A percentile compares a stretch with the other conserved stretches of the same genome.
These are phyloP conservation scores for Drosophila parvula DNA, from an alignment of 1,140 invertebrate species.

Conservation along the genomic window DNA sequence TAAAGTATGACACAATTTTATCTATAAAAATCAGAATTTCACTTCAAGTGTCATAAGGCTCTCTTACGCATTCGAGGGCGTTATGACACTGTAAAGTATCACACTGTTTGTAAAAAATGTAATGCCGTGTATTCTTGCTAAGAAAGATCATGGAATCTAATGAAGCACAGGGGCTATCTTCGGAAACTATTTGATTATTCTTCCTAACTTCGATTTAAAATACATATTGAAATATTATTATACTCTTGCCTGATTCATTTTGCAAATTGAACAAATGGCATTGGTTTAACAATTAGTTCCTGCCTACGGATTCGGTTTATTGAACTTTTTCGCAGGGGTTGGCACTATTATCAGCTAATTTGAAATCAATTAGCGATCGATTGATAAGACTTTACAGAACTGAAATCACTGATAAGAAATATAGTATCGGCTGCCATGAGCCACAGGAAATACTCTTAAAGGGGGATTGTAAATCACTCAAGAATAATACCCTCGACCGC, in stretches of 20 bases:
- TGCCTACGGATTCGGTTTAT: neutral
- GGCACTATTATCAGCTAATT: conserved; percentile 37
- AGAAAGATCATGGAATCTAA: too few species aligned
- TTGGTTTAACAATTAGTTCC: neutral
- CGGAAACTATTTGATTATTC: neutral
- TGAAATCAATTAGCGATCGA: conserved; percentile 57
- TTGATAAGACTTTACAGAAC: conserved; percentile 24
- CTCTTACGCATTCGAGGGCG: too few species aligned
- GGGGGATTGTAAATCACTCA: neutral
- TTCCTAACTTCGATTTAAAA: too few species aligned
- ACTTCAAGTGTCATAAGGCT: too few species aligned
- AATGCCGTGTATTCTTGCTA: too few species aligned
- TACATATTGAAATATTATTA: too few species aligned
- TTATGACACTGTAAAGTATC: too few species aligned
- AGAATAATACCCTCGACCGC: conserved; percentile 8
- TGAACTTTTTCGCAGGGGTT: conserved; percentile 17
- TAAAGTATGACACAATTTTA: too few species aligned
- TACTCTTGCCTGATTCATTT: too few species aligned
- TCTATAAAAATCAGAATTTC: too few species aligned
- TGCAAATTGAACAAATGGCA: neutral
- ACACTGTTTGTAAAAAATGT: too few species aligned
- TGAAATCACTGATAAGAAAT: conserved; percentile 25
- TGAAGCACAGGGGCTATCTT: too few species aligned
- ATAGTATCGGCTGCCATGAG: neutral
- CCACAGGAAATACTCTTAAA: neutral